A percentile compares a stretch with the other conserved stretches of the same genome.
Evolutionary conservation across 2,113 vertebrate genomes (phyloP).

Genomic region (Myotis yumanensis): DNA sequence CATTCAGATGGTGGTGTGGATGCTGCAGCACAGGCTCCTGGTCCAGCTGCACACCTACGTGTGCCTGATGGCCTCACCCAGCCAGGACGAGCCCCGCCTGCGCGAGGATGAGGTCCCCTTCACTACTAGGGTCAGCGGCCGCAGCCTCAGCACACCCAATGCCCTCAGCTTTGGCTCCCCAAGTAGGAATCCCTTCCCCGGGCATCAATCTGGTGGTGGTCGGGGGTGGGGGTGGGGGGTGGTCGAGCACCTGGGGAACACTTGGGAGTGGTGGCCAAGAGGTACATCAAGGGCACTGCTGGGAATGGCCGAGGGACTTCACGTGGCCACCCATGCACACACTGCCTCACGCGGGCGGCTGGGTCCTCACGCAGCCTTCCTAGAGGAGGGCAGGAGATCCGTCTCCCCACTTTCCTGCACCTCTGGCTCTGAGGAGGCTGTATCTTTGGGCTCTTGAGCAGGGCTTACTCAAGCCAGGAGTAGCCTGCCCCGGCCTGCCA

Average conservation of each 20-base stretch:
- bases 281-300: neutral
- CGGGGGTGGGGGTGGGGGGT: neutral
- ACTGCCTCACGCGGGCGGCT: too few species aligned
- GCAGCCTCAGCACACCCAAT: slow-evolving; percentile 95
- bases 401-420: neutral
- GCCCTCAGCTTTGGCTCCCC: slow-evolving; percentile 98
- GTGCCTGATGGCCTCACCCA: slow-evolving; percentile 93
- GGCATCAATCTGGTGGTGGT: neutral
- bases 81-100: slow-evolving; percentile 86
- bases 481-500: neutral
- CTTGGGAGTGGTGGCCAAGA: neutral
- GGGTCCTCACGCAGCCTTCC: neutral
- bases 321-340: neutral
- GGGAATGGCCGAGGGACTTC: neutral
- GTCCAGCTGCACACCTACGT: slow-evolving; percentile 97
- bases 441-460: neutral
- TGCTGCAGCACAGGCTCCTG: slow-evolving; percentile 94
- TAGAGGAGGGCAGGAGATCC: neutral
- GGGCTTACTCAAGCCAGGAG: neutral
- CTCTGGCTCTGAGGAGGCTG: neutral
- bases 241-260: neutral
- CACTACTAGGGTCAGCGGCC: slow-evolving; percentile 88
- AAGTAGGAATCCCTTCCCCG: slow-evolving; percentile 84
- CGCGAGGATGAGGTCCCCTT: slow-evolving; percentile 89
- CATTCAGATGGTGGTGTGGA: slow-evolving; percentile 99